Evolutionary conservation across 35 echinoderm and acorn worm species (phyloP), one percentile per base, ranked within the genome.

Genomic region (Lytechinus pictus): DNA sequence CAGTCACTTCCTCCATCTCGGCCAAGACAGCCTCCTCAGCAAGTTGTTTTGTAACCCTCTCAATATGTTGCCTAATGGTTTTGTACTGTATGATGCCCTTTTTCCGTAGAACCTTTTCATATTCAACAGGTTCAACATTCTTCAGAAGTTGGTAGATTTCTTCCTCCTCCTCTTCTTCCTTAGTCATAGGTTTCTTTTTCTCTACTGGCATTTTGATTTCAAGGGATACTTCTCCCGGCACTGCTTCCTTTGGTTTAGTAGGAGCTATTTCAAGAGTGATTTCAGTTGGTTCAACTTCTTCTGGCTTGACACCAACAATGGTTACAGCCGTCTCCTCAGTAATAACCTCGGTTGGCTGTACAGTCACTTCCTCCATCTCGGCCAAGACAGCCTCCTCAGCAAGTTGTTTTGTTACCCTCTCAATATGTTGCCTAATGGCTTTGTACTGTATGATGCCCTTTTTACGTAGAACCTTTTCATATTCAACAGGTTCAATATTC

Each of bases 71-170:
- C 44, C 86, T 27, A 27, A 88, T 88, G 19, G 27, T 1, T 88
- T 88, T 88, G 86, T 28, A 24, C 27, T 88, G 86, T 6, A 88
- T 52, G 44, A 88, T 88, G 86, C 86, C 86, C 27, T 88, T 27
- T 19, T 88, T 52, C 3, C 21, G n/a, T 53, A 93, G 92, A 57
- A 54, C 52, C 55, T 93, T 93, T 93, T 88, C 86, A 88, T 88
- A 88, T 28, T 88, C 44, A 1, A 52, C 57, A 52, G 52, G 27
- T 54, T 58, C 27, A 86, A 71, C 61, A 27, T 94, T 61, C 51
- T 94, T 94, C 16, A 94, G 94, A 86, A 94, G 61, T 13, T 94
- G 60, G 51, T 56, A 94, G 58, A 94, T 94, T 94, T 94, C 66
- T 52, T 28, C 27, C 66, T 28, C 9, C 79, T 95, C 66, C 53